These are phyloP conservation scores for Drosophila lacertosa DNA, from an alignment of 1,140 invertebrate genomes.

Conservation along the genomic window DNA sequence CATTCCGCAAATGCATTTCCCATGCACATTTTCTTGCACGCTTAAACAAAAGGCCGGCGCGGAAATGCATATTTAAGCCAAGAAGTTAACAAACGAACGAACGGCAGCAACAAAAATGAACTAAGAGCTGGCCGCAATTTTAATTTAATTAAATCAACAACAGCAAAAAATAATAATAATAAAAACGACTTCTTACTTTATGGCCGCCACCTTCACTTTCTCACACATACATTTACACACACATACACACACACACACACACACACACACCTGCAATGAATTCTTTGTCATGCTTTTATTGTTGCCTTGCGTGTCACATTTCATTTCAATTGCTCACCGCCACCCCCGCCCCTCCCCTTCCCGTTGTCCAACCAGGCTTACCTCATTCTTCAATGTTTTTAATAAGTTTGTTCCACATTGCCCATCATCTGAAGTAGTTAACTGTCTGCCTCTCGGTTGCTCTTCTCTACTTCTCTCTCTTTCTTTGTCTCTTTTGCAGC, in stretches of 20 bases:
- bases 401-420: conserved; percentile 58
- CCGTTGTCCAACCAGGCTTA: too few relatives aligned
- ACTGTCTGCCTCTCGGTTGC: neutral
- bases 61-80: conserved; percentile 50
- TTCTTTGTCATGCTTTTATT: conserved; percentile 33
- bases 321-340: conserved; percentile 46
- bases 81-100: conserved; percentile 18
- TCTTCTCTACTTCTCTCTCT: neutral
- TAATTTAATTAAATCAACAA: conserved; percentile 52
- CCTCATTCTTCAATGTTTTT: conserved; percentile 51
- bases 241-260: neutral
- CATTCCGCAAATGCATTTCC: conserved; percentile 64
- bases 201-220: conserved; percentile 47
- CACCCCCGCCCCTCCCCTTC: neutral
- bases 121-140: conserved; percentile 36
- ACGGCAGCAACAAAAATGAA: conserved; percentile 19
- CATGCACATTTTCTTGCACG: conserved; percentile 54
- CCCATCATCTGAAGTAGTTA: conserved; percentile 15
- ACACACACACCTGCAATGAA: conserved; percentile 25
- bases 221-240: conserved; percentile 30
- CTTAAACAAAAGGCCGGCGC: conserved; percentile 20
- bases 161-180: conserved; percentile 3
- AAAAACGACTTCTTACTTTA: conserved; percentile 13
- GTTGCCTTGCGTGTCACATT: conserved; percentile 54
- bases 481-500: neutral